phyloP scores from a whole-genome alignment of 2,888 invertebrate genomes.

The Lingula anatina region DNA sequence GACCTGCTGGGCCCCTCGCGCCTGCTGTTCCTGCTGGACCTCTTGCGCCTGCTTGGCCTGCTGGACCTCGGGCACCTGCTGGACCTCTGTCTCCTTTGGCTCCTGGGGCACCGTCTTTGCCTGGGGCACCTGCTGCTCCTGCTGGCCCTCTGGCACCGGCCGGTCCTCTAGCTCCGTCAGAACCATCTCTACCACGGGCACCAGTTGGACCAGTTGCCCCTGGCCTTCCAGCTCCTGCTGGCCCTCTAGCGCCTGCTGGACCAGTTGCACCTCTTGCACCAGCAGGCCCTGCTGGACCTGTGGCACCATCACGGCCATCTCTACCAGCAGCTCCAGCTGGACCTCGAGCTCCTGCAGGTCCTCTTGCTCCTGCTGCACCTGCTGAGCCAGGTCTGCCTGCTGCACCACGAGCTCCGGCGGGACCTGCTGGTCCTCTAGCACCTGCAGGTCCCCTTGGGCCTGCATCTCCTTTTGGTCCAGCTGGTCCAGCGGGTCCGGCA shows the following conservation, averaged over 20 bases:
- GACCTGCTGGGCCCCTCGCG: no score
- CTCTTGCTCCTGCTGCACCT: slow-evolving; percentile 29
- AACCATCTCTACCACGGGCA: slow-evolving; percentile 3
- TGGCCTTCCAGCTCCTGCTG: neutral
- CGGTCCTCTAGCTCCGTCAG: neutral
- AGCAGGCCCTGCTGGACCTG: slow-evolving; percentile 9
- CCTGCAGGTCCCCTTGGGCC: no score
- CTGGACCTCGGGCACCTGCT: no score
- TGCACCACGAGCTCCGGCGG: slow-evolving; percentile 26
- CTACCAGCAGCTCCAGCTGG: slow-evolving; percentile 8
- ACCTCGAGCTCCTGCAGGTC: no score
- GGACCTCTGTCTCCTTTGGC: slow-evolving; percentile 13
- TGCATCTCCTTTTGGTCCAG: slow-evolving; percentile 35
- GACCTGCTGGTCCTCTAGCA: no score
- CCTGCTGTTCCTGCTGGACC: no score
- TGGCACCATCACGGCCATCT: no score
- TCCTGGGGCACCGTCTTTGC: slow-evolving; percentile 11
- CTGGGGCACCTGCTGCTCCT: slow-evolving; percentile 1
- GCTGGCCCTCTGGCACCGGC: neutral
- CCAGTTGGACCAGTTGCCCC: slow-evolving; percentile 1
- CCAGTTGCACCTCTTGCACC: slow-evolving; percentile 12
- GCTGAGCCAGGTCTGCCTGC: slow-evolving; percentile 24
- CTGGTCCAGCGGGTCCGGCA: slow-evolving; percentile 26
- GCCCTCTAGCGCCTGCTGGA: slow-evolving; percentile 4
- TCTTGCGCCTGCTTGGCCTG: no score